These are phyloP conservation scores for Poeciliopsis paucimaculata DNA, from an alignment of 2,797 vertebrate species.

Conservation along the genomic window DNA sequence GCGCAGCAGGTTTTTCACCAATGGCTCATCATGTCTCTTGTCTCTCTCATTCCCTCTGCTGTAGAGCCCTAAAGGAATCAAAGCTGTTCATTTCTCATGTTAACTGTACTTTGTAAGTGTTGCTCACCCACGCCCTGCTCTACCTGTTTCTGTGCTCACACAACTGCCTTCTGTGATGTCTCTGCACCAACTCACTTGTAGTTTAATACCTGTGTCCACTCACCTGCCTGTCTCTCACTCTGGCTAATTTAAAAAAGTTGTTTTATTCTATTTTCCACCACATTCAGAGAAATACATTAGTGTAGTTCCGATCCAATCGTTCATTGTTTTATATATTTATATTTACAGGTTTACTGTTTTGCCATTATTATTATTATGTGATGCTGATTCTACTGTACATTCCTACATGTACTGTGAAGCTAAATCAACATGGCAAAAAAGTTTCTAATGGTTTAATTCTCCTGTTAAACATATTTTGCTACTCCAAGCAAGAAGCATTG, in stretches of 20 bases:
- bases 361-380: constrained; percentile 6
- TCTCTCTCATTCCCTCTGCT: constrained; percentile 81
- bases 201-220: constrained; percentile 32
- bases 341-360: neutral
- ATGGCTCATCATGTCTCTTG: constrained; percentile 70
- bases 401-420: neutral
- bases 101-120: constrained; percentile 95
- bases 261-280: neutral
- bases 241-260: constrained; percentile 32
- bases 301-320: neutral
- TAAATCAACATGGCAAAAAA: neutral
- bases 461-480: neutral
- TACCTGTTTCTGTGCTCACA: constrained; percentile 28
- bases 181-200: constrained; percentile 53
- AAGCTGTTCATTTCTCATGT: constrained; percentile 88
- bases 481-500: neutral
- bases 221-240: constrained; percentile 18
- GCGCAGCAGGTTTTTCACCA: neutral
- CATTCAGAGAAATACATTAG: neutral
- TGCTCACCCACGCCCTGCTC: constrained; percentile 64
- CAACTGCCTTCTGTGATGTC: constrained; percentile 12
- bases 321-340: neutral
- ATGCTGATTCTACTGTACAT: neutral
- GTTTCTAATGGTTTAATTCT: neutral
- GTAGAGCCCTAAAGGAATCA: constrained; percentile 96